phyloP scores from a whole-genome alignment of 2,888 invertebrate genomes.

The Melangyna quadrimaculata region DNA sequence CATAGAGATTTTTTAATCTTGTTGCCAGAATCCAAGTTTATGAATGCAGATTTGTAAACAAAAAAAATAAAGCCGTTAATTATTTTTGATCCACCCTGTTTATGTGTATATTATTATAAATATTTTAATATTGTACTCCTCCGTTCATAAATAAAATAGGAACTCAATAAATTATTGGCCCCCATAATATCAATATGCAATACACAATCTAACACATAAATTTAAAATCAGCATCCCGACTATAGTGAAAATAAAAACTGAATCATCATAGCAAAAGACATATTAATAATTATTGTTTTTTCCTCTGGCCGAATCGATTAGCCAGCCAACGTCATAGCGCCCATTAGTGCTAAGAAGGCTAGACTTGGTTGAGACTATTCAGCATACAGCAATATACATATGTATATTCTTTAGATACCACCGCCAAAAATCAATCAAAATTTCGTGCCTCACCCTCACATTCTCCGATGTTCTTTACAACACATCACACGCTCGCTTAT shows the following conservation, averaged over 20 bases:
- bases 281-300: neutral
- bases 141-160: too few species aligned
- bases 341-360: neutral
- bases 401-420: neutral
- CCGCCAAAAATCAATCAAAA: constrained; percentile 9
- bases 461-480: neutral
- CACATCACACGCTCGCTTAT: neutral
- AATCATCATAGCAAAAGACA: neutral
- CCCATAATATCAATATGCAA: neutral
- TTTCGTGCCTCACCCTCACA: neutral
- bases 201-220: neutral
- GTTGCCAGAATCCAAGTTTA: neutral
- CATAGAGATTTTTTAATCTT: too few species aligned
- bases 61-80: neutral
- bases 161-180: neutral
- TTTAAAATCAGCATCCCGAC: neutral
- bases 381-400: too few species aligned
- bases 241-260: neutral
- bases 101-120: too few species aligned
- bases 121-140: too few species aligned
- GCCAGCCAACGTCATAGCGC: neutral
- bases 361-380: neutral
- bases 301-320: neutral
- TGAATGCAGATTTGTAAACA: too few species aligned
- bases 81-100: neutral